phyloP scores from a whole-genome alignment of 2,797 vertebrate genomes.

The Tympanoctomys barrerae region DNA sequence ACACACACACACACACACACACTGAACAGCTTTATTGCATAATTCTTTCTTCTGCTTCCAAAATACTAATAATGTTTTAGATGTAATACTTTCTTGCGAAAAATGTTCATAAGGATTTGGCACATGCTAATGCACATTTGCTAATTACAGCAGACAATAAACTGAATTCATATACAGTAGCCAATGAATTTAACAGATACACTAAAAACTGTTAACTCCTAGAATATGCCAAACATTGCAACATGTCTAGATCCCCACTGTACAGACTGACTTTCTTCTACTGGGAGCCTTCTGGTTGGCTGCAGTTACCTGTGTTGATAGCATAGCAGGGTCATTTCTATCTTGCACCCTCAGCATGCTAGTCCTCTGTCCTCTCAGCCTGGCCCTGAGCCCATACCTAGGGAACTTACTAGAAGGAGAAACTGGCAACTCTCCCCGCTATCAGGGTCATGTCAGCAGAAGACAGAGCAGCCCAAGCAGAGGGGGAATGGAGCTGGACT shows the following conservation, averaged over 20 bases:
- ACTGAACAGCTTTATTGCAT: background rate
- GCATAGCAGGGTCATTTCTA: background rate
- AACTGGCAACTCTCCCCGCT: background rate
- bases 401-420: background rate
- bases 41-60: background rate
- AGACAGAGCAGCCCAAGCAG: background rate
- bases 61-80: constrained; percentile 28
- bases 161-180: background rate
- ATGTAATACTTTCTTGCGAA: background rate
- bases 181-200: constrained; percentile 49
- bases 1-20: background rate
- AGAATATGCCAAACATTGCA: no score
- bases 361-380: background rate
- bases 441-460: no score
- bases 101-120: constrained; percentile 7
- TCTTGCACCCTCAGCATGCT: background rate
- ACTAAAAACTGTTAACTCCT: background rate
- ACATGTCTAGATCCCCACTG: background rate
- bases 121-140: constrained; percentile 24
- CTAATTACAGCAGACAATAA: constrained; percentile 20
- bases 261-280: background rate
- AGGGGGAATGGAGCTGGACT: background rate
- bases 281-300: background rate
- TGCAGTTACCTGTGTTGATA: background rate
- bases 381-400: background rate